Evolutionary conservation across 2,797 vertebrate species (phyloP), one percentile per base, ranked within the genome.

Genomic region (Hapalemur alaotrensis): DNA sequence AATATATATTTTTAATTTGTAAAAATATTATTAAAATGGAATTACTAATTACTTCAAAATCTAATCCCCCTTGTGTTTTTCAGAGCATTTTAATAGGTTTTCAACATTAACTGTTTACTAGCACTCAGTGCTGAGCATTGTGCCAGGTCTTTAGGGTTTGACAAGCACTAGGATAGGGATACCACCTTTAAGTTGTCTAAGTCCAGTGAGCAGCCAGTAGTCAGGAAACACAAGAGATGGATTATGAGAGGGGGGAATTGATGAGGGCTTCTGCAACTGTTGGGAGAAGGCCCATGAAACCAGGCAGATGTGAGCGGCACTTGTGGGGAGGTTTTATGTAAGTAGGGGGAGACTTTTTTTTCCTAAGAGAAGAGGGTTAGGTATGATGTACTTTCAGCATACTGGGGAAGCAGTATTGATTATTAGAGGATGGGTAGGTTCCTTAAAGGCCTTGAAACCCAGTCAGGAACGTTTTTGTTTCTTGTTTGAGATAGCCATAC

Each of bases 11-110:
- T 88, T 81, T 80, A 91, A 91, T 86, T 48, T 75, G 46, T 15
- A 91, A 61, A 96, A 88, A 67, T 89, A 70, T 48, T 46, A 48
- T 82, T 90, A 63, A 86, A 73, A 54, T 61, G 35, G 18, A 96
- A 59, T 95, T 43, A 32, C 35, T 73, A 28, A 93, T 80, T 96
- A 78, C 25, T 87, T 75, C 41, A 57, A 89, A 90, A 81, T 46
- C 20, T 81, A 73, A 78, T 48, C 59, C 61, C 13, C 4, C 4
- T 69, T 85, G 25, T 92, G 38, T 75, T 94, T 90, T 96, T 75
- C 57, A 91, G 85, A 94, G 14, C n/a, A 67, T 75, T 93, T 93
- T 17, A 82, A 22, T 84, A 75, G 14, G 35, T 72, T 79, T 75
- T 65, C 80, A 76, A 2, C 76, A 50, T 93, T 76, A 93, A 79